Base-by-base conservation (phyloP, 2,888 invertebrate species). In the Drosophila acutilabella region DNA sequence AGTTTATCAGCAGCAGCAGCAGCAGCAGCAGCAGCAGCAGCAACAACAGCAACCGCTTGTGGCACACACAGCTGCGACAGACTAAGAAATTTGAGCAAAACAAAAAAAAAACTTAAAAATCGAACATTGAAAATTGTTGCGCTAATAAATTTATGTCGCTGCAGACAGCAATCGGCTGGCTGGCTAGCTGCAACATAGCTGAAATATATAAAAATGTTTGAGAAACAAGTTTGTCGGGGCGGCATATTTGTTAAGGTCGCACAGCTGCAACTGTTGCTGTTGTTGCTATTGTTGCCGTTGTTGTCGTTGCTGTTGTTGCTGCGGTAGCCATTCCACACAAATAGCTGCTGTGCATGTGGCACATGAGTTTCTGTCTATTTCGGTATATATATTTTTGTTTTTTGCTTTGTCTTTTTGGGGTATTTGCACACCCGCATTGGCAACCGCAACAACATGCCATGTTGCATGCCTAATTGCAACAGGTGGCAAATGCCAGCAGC, bases 181-280 rank as follows among this genome's bases (percentile, higher is more conserved):
- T 74, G 30, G 30, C 30, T 30, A 8, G 30, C 30, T 30, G 30
- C 81, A 64, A 58, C 64, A 78, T 77, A 64, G 80, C 76, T 62
- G 79, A 68, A 67, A 78, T 81, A 78, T 78, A 81, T 81, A 36
- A 11, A 36, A 13, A 36, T 36, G 36, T 36, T 60, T 62, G 64
- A 59, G 68, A 80, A 83, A 88, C 82, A 83, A 83, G 86, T 83
- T 83, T 86, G 36, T 67, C 57, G 75, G 69, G 70, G 78, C 87
- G 75, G 86, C 89, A 91, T 91, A 81, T 89, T 90, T 91, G 86
- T 88, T 91, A 91, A 91, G 90, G 90, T 91, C 91, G 91, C 78
- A 64, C 80, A 83, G 80, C 89, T 89, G 85, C 80, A 61, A 66
- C 66, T 51, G 71, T 74, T 68, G 71, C 70, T 73, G 78, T 36